Evolutionary conservation across 2,797 vertebrate genomes (phyloP).

Genomic region (Cichlasoma orientale): DNA sequence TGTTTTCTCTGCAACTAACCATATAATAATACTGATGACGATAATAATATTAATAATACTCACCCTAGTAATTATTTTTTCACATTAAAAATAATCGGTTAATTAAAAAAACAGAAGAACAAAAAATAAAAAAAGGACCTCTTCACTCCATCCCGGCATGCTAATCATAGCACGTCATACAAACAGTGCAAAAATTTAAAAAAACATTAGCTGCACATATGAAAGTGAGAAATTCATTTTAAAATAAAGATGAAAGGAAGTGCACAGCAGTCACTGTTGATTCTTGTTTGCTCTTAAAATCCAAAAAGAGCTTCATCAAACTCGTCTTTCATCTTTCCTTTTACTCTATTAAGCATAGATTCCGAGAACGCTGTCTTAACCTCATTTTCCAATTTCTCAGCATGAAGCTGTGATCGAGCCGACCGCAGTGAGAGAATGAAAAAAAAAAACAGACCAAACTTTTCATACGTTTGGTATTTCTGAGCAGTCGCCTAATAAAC

Average conservation of each 20-base stretch:
- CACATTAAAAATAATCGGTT: neutral
- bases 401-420: neutral
- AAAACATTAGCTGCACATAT: neutral
- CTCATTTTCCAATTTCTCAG: neutral
- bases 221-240: neutral
- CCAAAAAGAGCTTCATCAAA: neutral
- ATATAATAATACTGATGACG: accelerated
- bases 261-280: neutral
- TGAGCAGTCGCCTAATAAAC: no score
- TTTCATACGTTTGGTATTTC: neutral
- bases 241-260: accelerated
- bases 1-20: neutral
- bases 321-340: neutral
- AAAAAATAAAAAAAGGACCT: neutral
- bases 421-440: neutral
- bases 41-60: no score
- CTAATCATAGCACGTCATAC: neutral
- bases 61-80: neutral
- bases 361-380: neutral
- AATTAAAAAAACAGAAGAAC: neutral
- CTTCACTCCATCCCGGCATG: accelerated
- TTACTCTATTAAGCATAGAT: neutral
- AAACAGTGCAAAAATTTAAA: neutral
- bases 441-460: neutral
- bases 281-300: neutral